A percentile compares a stretch with the other conserved stretches of the same genome.
Conservation (phyloP, 2,888 invertebrate genomes). For the Eurytoma adleriae region DNA sequence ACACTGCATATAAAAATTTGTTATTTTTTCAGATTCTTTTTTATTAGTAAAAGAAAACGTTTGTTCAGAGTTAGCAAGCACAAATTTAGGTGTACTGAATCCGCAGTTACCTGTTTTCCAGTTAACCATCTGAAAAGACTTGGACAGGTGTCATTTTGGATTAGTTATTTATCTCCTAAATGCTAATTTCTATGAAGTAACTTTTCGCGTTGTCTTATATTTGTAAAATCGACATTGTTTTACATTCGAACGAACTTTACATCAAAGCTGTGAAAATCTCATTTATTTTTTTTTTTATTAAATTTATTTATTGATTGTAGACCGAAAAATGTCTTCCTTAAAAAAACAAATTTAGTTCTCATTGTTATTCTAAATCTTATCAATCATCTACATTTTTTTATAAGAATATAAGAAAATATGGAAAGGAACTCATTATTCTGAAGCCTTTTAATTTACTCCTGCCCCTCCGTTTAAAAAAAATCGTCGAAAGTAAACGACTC, state of each 20-base stretch:
- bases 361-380: no score
- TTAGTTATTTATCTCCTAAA: slow-evolving; percentile 42
- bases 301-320: neutral
- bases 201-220: slow-evolving; percentile 20
- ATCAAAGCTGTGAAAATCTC: slow-evolving; percentile 1
- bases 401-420: no score
- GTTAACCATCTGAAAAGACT: slow-evolving; percentile 44
- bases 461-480: no score
- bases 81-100: slow-evolving; percentile 52
- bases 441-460: neutral
- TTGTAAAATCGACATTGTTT: slow-evolving; percentile 29
- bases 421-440: no score
- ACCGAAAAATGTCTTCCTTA: slow-evolving; percentile 28
- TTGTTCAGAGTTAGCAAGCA: slow-evolving; percentile 56
- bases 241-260: slow-evolving; percentile 3
- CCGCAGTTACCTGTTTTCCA: slow-evolving; percentile 39
- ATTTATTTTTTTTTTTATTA: neutral
- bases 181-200: slow-evolving; percentile 1
- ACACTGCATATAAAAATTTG: slow-evolving; percentile 17
- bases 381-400: no score
- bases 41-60: slow-evolving; percentile 32
- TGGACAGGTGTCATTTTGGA: slow-evolving; percentile 39
- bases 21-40: slow-evolving; percentile 34
- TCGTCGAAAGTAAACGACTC: no score
- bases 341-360: neutral